These are phyloP conservation scores for Bos javanicus DNA, from an alignment of 2,113 vertebrate species.

Conservation along the genomic window DNA sequence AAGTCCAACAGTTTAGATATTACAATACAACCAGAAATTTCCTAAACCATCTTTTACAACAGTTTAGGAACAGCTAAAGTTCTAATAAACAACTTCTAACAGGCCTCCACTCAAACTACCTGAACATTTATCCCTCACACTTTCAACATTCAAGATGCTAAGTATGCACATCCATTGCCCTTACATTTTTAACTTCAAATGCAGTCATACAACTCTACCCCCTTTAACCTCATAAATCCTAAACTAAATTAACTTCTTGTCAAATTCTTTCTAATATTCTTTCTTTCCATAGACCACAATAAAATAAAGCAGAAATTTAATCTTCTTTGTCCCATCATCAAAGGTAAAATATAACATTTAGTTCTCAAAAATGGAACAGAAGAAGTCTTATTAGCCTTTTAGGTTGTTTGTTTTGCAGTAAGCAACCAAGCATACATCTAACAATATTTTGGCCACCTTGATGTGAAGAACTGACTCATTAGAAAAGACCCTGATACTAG, in stretches of 20 bases:
- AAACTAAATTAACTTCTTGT: not conserved
- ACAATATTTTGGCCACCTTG: not conserved
- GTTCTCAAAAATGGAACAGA: not conserved
- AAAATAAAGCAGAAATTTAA: not conserved
- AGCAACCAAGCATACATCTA: not conserved
- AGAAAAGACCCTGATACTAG: not conserved
- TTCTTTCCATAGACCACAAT: not conserved
- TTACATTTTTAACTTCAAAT: not conserved
- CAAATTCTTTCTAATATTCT: not conserved
- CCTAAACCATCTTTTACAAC: not conserved
- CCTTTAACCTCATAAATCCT: not conserved
- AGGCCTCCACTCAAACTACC: not conserved
- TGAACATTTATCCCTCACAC: not conserved
- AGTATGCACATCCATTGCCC: not conserved
- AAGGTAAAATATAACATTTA: not conserved
- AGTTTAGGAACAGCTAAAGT: not conserved
- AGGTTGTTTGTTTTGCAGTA: not conserved
- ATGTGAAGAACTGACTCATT: not conserved
- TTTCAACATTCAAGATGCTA: not conserved
- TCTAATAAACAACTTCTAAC: not conserved
- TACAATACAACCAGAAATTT: not conserved
- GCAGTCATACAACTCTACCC: not conserved
- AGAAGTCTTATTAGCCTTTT: not conserved
- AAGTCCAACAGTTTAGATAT: not conserved
- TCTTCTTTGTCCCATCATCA: not conserved